Base-by-base conservation (phyloP, 2,797 vertebrate species). In the Enteromius radiatus region DNA sequence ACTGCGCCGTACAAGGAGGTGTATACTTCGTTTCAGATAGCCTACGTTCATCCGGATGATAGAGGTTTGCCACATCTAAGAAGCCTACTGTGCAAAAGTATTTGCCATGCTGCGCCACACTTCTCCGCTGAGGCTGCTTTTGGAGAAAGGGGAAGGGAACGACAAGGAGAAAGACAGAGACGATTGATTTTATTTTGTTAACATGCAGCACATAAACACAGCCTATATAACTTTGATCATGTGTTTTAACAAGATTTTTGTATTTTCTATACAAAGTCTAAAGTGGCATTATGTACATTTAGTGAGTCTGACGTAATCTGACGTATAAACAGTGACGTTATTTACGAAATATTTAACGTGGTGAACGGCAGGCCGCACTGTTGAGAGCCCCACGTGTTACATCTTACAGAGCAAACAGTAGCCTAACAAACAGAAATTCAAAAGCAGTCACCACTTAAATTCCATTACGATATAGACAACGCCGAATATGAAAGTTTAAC, bases 21-120 rank as follows among this genome's bases (percentile, higher is more conserved):
- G 47, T 68, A 26, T n/a, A 67, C n/a, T 54, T 68, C 1, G 9
- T 38, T 69, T 69, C 15, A 56, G n/a, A 41, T 11, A 49, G 9
- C 9, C 54, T 23, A 28, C 23, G 65, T 69, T 69, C 64, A 43
- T 56, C 36, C 31, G 65, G 33, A 59, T 21, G 23, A 71, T 31
- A 21, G 56, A 45, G 38, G 17, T 70, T 74, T 54, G 19, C 26
- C 12, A 5, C 12, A 79, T 59, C 28, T 61, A 56, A 74, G 70
- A 74, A 74, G 28, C 49, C 38, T 64, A 77, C 56, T 71, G 26
- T 70, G 52, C 19, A 61, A 45, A n/a, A 70, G 28, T 33, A 79
- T 36, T 33, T 80, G 52, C 21, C 67, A 80, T 71, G 38, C 52
- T 61, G 78, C 4, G 26, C 52, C 54, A 80, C 38, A 71, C 52